Evolutionary conservation across 2,797 vertebrate species (phyloP), one percentile per base, ranked within the genome.

Genomic region (Liparis tanakae): DNA sequence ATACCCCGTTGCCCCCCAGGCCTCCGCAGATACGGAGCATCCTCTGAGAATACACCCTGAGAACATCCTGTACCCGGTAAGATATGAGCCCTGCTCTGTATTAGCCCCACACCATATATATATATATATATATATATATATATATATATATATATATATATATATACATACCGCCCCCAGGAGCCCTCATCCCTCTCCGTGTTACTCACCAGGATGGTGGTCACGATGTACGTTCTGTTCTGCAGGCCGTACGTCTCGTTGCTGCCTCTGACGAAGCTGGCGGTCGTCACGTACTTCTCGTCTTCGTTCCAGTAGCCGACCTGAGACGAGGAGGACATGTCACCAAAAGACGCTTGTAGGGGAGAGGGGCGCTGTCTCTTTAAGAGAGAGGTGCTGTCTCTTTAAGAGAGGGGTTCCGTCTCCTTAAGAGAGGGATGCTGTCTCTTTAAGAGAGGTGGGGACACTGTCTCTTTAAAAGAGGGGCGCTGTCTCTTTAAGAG

Each of bases 221-320:
- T 99, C 81, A 99, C 98, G 30, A 99, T 98, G 87, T 98, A 99
- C 0, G 97, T 99, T 71, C 96, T 95, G 87, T 99, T 99, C 89
- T 97, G 96, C 51, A 99, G 95, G 63, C 95, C 96, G 4, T 92
- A 95, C 3, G 96, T 96, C 12, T 98, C 97, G 0, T 98, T 98
- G 75, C 93, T 96, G 0, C 94, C 94, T 79, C 95, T 95, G 46
- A 94, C 85, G 65, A 96, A 96, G 9, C 94, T 93, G 1, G 96
- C 95, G 4, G 96, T 94, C 60, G 96, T 96, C 74, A 99, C 96
- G 56, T 98, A 94, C 85, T 98, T 98, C 83, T 99, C 97, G 64
- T 99, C 97, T 91, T 99, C 98, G 43, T 98, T 99, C 98, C 98
- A 99, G 87, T 98, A 98, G 71, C 97, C 98, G 12, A 99, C 97